These are phyloP conservation scores for Apamea anceps DNA, from an alignment of 2,888 invertebrate species.

Conservation along the genomic window DNA sequence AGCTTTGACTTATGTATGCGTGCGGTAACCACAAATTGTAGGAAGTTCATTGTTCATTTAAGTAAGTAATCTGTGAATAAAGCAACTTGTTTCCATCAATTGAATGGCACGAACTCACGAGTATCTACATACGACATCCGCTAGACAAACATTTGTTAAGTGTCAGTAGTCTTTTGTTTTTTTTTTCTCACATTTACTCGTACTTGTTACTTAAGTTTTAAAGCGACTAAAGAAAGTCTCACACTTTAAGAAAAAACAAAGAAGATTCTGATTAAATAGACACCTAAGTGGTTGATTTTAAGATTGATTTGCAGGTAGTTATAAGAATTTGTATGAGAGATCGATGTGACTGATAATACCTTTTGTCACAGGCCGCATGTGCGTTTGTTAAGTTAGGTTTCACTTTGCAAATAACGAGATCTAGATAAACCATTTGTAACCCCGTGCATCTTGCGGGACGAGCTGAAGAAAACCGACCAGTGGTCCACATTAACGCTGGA, in stretches of 20 bases:
- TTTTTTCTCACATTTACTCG: conserved; percentile 22
- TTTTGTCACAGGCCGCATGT: neutral
- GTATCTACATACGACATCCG: conserved; percentile 19
- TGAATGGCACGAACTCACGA: neutral
- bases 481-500: too few species aligned
- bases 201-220: conserved; percentile 17
- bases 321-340: too few species aligned
- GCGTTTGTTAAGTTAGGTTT: neutral
- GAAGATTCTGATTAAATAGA: neutral
- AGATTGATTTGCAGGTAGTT: neutral
- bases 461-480: too few species aligned
- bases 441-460: neutral
- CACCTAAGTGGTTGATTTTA: neutral
- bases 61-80: conserved; percentile 12
- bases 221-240: conserved; percentile 17
- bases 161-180: conserved; percentile 19
- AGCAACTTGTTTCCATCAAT: conserved; percentile 27
- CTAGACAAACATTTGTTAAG: conserved; percentile 29
- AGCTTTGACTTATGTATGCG: neutral
- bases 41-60: neutral
- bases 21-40: conserved; percentile 2
- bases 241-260: neutral
- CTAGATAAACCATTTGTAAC: neutral
- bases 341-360: neutral
- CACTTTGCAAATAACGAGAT: neutral